Evolutionary conservation across 2,888 invertebrate species (phyloP).

Genomic region (Brenthis hecate): DNA sequence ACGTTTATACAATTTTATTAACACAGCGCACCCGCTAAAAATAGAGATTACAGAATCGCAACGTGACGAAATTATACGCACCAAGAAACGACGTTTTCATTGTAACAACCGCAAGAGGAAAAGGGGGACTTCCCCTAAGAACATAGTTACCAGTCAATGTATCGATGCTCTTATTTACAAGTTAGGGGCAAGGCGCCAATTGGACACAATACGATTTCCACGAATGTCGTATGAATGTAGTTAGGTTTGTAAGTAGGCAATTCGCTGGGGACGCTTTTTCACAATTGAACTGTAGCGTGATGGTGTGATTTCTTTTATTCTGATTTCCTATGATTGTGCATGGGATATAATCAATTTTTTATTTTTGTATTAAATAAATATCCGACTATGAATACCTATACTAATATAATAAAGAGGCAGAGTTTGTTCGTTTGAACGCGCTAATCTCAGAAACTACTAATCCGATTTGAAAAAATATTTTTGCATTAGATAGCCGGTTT

Average conservation of each 20-base stretch:
- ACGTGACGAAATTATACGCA: constrained; percentile 30
- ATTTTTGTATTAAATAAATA: not conserved
- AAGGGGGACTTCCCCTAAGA: constrained; percentile 44
- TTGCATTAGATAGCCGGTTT: too few relatives aligned
- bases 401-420: too few relatives aligned
- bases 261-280: constrained; percentile 39
- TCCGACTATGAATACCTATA: not conserved
- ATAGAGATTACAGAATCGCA: constrained; percentile 24
- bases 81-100: constrained; percentile 33
- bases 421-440: too few relatives aligned
- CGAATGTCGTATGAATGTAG: constrained; percentile 51
- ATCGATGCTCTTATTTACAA: constrained; percentile 50
- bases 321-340: not conserved
- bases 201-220: constrained; percentile 52
- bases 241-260: constrained; percentile 42
- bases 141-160: constrained; percentile 60
- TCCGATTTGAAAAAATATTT: too few relatives aligned
- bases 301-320: constrained; percentile 20
- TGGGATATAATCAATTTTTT: not conserved
- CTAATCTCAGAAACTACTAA: too few relatives aligned
- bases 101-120: constrained; percentile 37
- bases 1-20: too few relatives aligned
- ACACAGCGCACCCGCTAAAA: constrained; percentile 25
- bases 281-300: constrained; percentile 24
- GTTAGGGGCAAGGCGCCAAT: constrained; percentile 49